Conservation (phyloP, 2,888 invertebrate species). For the Pogonocherus hispidulus region DNA sequence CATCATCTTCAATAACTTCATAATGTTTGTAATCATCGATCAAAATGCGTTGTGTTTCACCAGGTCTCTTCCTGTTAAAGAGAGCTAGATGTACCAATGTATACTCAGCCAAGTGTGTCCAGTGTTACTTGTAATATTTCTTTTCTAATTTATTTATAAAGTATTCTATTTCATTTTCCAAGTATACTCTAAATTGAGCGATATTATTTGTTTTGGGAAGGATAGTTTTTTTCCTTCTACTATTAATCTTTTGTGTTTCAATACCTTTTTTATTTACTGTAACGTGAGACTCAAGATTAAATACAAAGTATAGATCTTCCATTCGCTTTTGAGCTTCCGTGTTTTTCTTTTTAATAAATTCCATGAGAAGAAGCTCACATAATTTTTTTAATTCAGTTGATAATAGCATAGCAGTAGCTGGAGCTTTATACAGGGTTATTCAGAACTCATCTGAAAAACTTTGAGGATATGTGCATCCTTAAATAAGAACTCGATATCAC, state of each 20-base stretch:
- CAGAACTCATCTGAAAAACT: no score
- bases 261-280: slow-evolving; percentile 30
- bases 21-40: slow-evolving; percentile 33
- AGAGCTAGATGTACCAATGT: slow-evolving; percentile 23
- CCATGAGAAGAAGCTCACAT: slow-evolving; percentile 10
- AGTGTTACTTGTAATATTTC: background rate
- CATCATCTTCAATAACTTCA: slow-evolving; percentile 28
- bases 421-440: slow-evolving; percentile 19
- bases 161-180: slow-evolving; percentile 16
- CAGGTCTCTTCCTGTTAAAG: slow-evolving; percentile 33
- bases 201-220: slow-evolving; percentile 17
- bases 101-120: slow-evolving; percentile 27
- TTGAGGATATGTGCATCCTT: no score
- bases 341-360: background rate
- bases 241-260: slow-evolving; percentile 28
- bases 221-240: slow-evolving; percentile 12
- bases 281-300: slow-evolving; percentile 27
- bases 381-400: slow-evolving; percentile 20
- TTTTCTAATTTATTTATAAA: slow-evolving; percentile 4
- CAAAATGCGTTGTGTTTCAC: slow-evolving; percentile 29
- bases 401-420: slow-evolving; percentile 11
- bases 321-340: slow-evolving; percentile 4
- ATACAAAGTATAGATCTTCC: slow-evolving; percentile 25
- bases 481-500: no score
- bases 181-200: slow-evolving; percentile 20